phyloP scores from a whole-genome alignment of 2,888 invertebrate genomes.

The Polyommatus iphigenia region DNA sequence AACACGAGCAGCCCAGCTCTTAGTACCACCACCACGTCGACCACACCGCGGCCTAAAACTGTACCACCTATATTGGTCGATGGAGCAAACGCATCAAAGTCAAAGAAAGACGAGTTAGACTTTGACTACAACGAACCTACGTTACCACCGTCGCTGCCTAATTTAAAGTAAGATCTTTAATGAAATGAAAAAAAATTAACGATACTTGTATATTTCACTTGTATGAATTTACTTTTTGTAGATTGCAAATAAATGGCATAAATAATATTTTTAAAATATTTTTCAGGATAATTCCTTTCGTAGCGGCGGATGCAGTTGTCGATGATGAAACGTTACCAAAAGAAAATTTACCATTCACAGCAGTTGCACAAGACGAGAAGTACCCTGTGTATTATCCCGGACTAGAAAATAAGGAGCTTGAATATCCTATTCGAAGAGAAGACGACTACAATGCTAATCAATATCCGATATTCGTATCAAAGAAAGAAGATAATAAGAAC shows the following conservation, averaged over 20 bases:
- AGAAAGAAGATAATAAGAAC: constrained; percentile 51
- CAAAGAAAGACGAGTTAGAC: constrained; percentile 82
- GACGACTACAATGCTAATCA: constrained; percentile 63
- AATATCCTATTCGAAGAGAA: constrained; percentile 56
- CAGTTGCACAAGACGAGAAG: constrained; percentile 64
- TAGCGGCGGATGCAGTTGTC: constrained; percentile 90
- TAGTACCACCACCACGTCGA: constrained; percentile 42
- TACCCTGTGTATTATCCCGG: constrained; percentile 68
- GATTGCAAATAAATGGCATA: not conserved
- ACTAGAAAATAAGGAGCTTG: constrained; percentile 49
- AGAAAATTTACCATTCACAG: constrained; percentile 57
- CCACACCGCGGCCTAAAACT: constrained; percentile 54
- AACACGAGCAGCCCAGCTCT: constrained; percentile 62
- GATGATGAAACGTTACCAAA: constrained; percentile 73
- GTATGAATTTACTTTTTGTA: not conserved
- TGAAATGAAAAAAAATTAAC: not conserved
- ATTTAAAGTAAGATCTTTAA: constrained; percentile 81
- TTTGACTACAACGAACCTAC: constrained; percentile 86
- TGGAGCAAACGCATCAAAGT: constrained; percentile 75
- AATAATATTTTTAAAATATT: constrained; percentile 38
- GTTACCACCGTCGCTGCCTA: constrained; percentile 90
- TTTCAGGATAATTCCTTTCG: constrained; percentile 90
- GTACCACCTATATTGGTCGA: constrained; percentile 58
- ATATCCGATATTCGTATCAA: constrained; percentile 65
- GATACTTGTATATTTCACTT: no score